phyloP scores from a whole-genome alignment of 2,797 vertebrate genomes.

The Clarias pachynema region DNA sequence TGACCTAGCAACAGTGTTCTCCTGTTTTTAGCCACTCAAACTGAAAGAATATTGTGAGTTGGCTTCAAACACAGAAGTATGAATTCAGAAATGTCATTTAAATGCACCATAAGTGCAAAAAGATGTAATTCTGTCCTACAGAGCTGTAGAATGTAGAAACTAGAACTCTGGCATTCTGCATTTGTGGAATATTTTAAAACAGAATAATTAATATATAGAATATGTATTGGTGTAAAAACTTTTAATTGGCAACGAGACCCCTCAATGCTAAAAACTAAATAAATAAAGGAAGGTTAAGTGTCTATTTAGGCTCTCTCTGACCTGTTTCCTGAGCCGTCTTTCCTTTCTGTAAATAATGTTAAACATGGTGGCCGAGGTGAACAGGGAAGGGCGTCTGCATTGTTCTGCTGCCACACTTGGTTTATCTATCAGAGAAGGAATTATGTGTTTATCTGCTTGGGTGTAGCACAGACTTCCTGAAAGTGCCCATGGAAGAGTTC shows the following conservation, averaged over 20 bases:
- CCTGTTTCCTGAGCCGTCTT: slow-evolving; percentile 14
- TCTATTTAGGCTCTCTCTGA: background rate
- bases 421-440: slow-evolving; percentile 23
- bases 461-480: slow-evolving; percentile 15
- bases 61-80: background rate
- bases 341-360: slow-evolving; percentile 35
- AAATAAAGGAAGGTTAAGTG: background rate
- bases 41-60: background rate
- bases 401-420: slow-evolving; percentile 29
- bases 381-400: slow-evolving; percentile 25
- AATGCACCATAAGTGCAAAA: background rate
- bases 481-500: background rate
- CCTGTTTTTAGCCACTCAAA: background rate
- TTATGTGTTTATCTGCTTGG: slow-evolving; percentile 18
- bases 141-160: background rate
- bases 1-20: background rate
- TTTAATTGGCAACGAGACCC: background rate
- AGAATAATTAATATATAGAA: too few species aligned
- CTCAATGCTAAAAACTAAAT: background rate
- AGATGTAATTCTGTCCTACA: background rate
- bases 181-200: background rate
- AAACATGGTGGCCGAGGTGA: slow-evolving; percentile 2
- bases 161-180: background rate
- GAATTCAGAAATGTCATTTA: background rate
- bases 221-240: too few species aligned